Conservation (phyloP, 2,113 vertebrate species). For the Puntigrus tetrazona region DNA sequence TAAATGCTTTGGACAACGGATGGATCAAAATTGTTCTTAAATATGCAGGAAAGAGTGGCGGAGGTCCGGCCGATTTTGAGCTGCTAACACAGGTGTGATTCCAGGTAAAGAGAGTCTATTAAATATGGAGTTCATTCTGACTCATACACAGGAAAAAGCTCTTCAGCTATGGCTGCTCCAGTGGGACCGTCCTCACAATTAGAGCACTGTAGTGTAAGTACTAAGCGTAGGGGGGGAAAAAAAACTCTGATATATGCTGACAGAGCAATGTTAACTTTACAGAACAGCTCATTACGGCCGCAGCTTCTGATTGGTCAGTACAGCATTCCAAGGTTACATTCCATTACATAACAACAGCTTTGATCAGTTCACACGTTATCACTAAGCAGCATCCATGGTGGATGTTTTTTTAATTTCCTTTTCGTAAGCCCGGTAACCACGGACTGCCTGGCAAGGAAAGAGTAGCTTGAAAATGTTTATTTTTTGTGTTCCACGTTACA, state of each 20-base stretch:
- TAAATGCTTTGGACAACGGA: not conserved
- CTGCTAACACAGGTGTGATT: conserved; percentile 6
- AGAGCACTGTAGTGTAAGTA: conserved; percentile 30
- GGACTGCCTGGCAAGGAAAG: too few relatives aligned
- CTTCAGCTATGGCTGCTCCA: conserved; percentile 15
- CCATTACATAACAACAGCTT: not conserved
- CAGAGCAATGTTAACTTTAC: not conserved
- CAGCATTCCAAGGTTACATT: not conserved
- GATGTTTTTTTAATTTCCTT: not conserved
- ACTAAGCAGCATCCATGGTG: not conserved
- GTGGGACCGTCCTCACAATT: conserved; percentile 12
- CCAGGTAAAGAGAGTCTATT: not conserved
- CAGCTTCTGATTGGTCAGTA: not conserved
- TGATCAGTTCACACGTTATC: not conserved
- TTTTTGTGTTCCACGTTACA: not conserved
- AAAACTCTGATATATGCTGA: conserved; percentile 7
- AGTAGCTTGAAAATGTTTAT: too few relatives aligned
- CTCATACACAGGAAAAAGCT: not conserved
- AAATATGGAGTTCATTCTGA: not conserved
- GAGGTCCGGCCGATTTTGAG: not conserved
- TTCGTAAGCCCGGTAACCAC: too few relatives aligned
- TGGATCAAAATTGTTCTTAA: not conserved
- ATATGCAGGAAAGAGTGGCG: not conserved
- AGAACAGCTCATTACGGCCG: not conserved
- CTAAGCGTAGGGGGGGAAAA: not conserved